Conservation (phyloP, 2,797 vertebrate species). For the Falco berigora region DNA sequence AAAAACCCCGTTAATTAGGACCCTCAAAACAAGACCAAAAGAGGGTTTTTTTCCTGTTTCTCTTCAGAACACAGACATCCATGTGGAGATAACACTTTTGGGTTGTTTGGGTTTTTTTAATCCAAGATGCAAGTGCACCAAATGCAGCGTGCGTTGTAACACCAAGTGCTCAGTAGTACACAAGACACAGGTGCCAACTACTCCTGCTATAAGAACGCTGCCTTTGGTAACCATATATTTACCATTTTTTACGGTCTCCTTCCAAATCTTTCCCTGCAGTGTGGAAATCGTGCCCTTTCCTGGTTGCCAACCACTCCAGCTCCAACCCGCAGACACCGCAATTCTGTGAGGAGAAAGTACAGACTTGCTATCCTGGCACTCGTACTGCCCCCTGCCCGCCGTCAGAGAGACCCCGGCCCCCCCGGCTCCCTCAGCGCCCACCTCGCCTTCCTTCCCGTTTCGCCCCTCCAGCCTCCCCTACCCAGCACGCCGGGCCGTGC, state of each 20-base stretch:
- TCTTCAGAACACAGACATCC: background rate
- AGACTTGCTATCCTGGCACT: fast-evolving
- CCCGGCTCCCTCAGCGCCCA: background rate
- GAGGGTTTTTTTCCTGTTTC: fast-evolving
- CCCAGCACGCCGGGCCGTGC: background rate
- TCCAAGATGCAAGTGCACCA: too few species aligned
- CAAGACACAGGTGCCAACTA: background rate
- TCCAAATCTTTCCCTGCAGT: background rate
- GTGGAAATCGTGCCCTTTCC: background rate
- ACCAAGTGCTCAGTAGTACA: background rate
- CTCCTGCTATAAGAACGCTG: too few species aligned
- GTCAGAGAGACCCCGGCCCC: background rate
- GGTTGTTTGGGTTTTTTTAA: background rate
- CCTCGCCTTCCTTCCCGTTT: background rate
- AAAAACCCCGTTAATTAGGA: background rate
- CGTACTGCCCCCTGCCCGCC: background rate
- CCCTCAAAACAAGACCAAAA: background rate
- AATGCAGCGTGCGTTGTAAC: fast-evolving
- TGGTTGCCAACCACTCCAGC: fast-evolving
- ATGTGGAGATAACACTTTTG: background rate
- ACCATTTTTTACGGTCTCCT: background rate
- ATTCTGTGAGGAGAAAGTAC: fast-evolving
- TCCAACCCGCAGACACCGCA: fast-evolving
- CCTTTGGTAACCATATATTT: background rate
- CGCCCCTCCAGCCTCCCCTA: background rate